Evolutionary conservation across 1,140 invertebrate species (phyloP).

Genomic region (Argopecten irradians): DNA sequence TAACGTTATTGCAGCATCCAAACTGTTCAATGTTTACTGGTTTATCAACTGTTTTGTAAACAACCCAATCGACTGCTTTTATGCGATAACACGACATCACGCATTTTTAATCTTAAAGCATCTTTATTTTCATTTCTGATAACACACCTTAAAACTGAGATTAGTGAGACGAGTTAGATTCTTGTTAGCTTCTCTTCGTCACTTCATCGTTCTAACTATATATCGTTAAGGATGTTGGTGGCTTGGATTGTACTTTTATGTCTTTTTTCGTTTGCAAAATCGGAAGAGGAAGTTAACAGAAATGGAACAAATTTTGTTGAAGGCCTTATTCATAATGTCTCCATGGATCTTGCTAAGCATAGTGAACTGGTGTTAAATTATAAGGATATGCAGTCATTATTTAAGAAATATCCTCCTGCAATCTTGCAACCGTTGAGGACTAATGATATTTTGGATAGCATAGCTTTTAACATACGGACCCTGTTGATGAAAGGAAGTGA

Average conservation of each 20-base stretch:
- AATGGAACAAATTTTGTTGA: not conserved
- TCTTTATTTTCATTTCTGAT: not conserved
- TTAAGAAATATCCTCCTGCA: not conserved
- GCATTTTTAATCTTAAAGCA: conserved; percentile 1
- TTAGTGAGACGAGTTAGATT: not conserved
- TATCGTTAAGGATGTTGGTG: not conserved
- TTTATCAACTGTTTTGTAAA: not conserved
- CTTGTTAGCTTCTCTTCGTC: not conserved
- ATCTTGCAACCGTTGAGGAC: not conserved
- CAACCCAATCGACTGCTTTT: not conserved
- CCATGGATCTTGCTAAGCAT: not conserved
- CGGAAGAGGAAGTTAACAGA: not conserved
- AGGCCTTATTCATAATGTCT: not conserved
- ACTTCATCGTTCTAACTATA: not conserved
- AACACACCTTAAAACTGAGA: not conserved
- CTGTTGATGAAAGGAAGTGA: not conserved
- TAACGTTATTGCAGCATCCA: too few relatives aligned
- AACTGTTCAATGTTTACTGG: not conserved
- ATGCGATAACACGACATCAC: not conserved
- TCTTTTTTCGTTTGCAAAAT: not conserved
- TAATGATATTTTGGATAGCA: not conserved
- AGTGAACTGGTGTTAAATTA: not conserved
- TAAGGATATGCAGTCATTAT: not conserved
- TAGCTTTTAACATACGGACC: not conserved
- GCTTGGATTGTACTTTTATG: not conserved